Evolutionary conservation across 2,888 invertebrate species (phyloP).

Genomic region (Sphaeridia pumilis): DNA sequence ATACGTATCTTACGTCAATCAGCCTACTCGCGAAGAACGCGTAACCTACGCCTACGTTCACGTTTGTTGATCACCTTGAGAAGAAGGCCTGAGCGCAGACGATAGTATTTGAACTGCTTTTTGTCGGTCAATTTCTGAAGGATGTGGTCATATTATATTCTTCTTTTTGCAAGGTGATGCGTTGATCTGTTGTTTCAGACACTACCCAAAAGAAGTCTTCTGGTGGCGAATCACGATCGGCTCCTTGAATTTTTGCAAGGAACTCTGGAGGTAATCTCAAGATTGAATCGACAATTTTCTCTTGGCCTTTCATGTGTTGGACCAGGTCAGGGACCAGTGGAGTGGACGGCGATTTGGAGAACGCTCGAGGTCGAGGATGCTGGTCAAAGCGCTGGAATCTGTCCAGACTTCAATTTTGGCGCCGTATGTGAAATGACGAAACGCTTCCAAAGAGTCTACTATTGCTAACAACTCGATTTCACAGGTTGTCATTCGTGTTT

Average conservation of each 20-base stretch:
- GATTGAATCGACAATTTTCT: neutral
- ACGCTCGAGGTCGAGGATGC: neutral
- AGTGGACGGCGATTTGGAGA: neutral
- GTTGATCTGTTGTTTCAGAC: neutral
- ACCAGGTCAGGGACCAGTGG: neutral
- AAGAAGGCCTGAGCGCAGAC: neutral
- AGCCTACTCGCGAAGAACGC: too few relatives aligned
- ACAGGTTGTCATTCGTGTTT: neutral
- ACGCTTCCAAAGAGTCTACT: neutral
- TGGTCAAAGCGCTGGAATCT: neutral
- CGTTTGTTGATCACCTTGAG: neutral
- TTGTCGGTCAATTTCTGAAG: neutral
- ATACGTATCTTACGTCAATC: too few relatives aligned
- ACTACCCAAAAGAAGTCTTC: neutral
- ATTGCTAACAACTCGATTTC: neutral
- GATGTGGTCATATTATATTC: neutral
- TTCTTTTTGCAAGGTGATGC: neutral
- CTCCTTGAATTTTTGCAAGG: neutral
- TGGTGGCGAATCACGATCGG: neutral
- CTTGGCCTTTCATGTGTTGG: neutral
- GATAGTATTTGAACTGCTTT: neutral
- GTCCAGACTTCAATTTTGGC: neutral
- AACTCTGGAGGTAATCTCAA: neutral
- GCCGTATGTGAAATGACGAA: neutral
- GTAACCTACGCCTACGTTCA: too few relatives aligned